Evolutionary conservation across 1,140 invertebrate genomes (phyloP).

Genomic region (Ptiloglossa arizonensis): DNA sequence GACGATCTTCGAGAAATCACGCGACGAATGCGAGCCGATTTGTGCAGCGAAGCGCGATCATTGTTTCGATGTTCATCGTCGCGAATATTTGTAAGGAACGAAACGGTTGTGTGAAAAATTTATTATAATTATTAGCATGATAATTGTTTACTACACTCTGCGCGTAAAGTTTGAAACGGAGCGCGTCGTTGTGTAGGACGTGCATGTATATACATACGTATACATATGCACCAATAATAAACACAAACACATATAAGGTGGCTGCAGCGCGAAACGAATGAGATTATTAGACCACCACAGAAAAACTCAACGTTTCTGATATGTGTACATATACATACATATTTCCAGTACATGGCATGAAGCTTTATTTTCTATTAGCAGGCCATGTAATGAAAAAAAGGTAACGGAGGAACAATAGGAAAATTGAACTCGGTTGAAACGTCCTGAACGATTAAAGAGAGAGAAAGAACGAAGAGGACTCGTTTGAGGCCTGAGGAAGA

Average conservation of each 20-base stretch:
- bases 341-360: slow-evolving; percentile 30
- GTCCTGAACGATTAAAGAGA: neutral
- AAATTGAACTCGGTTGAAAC: neutral
- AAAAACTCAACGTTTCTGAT: slow-evolving; percentile 30
- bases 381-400: neutral
- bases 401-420: neutral
- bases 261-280: neutral
- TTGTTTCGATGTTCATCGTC: slow-evolving; percentile 64
- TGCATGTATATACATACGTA: neutral
- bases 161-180: slow-evolving; percentile 40
- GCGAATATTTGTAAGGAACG: slow-evolving; percentile 65
- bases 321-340: slow-evolving; percentile 2
- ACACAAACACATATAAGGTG: neutral
- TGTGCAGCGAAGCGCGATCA: neutral
- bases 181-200: neutral
- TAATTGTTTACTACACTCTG: slow-evolving; percentile 26
- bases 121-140: slow-evolving; percentile 43
- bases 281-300: slow-evolving; percentile 22
- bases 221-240: neutral
- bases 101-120: slow-evolving; percentile 71
- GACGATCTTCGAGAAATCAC: slow-evolving; percentile 59
- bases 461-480: neutral
- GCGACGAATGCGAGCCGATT: no score
- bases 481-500: neutral
- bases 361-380: slow-evolving; percentile 47